phyloP scores from a whole-genome alignment of 1,140 invertebrate genomes.

The Drosophila azteca region DNA sequence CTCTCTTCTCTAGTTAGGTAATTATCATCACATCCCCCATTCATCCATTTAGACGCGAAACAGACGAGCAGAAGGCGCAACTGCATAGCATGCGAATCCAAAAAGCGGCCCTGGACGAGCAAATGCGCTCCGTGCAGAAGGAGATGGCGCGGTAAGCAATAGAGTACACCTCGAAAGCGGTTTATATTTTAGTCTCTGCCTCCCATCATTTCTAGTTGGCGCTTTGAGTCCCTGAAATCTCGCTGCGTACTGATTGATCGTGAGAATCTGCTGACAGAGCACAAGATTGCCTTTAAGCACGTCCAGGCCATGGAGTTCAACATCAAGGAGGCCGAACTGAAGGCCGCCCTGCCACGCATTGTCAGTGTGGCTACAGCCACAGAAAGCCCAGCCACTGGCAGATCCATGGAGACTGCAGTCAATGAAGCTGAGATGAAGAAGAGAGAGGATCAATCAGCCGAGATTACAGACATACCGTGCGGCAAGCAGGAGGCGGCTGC shows the following conservation, averaged over 20 bases:
- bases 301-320: constrained; percentile 71
- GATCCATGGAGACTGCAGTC: not conserved
- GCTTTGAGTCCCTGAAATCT: constrained; percentile 80
- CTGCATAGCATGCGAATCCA: constrained; percentile 71
- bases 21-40: constrained; percentile 32
- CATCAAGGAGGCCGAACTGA: constrained; percentile 59
- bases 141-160: constrained; percentile 69
- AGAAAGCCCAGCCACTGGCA: not conserved
- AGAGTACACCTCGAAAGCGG: accelerated
- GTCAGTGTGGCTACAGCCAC: constrained; percentile 17
- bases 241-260: constrained; percentile 81
- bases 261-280: constrained; percentile 74
- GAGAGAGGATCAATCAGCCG: too few relatives aligned
- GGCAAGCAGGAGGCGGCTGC: too few relatives aligned
- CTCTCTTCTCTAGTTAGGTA: constrained; percentile 55
- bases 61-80: constrained; percentile 76
- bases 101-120: constrained; percentile 74
- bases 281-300: constrained; percentile 73
- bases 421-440: not conserved
- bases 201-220: constrained; percentile 57
- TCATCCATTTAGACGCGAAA: constrained; percentile 79
- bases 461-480: too few relatives aligned
- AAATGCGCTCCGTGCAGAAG: constrained; percentile 71
- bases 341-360: constrained; percentile 67
- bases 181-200: not conserved